Evolutionary conservation across 2,113 vertebrate genomes (phyloP).

Genomic region (Lagenorhynchus albirostris): DNA sequence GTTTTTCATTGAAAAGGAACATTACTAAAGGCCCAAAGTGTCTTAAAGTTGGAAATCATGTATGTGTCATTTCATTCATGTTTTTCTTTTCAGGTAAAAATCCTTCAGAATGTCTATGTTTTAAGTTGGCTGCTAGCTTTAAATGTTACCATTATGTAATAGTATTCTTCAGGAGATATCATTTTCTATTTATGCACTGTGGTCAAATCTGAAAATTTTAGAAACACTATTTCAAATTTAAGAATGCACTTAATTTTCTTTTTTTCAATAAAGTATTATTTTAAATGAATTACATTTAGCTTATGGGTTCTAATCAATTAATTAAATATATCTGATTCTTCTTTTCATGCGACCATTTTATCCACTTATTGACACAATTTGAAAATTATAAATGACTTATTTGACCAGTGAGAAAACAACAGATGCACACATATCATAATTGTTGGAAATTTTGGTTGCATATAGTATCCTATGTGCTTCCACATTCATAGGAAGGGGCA

Average conservation of each 20-base stretch:
- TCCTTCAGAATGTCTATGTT: slow-evolving; percentile 13
- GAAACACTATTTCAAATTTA: background rate
- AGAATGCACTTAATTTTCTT: background rate
- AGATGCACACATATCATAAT: background rate
- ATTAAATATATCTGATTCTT: background rate
- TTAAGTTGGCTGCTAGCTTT: background rate
- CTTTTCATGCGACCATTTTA: background rate
- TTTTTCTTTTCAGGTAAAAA: slow-evolving; percentile 41
- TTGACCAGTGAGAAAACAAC: background rate
- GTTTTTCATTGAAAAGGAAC: slow-evolving; percentile 41
- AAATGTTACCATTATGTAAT: slow-evolving; percentile 52
- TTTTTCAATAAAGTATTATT: background rate
- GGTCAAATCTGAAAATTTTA: slow-evolving; percentile 29
- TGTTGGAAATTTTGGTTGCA: background rate
- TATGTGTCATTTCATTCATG: slow-evolving; percentile 34
- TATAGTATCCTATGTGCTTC: fast-evolving
- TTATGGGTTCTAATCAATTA: background rate
- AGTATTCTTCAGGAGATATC: background rate
- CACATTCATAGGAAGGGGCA: background rate
- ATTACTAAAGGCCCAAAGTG: slow-evolving; percentile 36
- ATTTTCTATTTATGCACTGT: background rate
- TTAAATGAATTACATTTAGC: background rate
- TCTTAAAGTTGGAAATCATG: slow-evolving; percentile 42
- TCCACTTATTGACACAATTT: background rate
- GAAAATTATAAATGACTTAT: background rate